Percentiles rank a stretch among this genome's conserved stretches.
Conservation (phyloP, 2,888 invertebrate species). For the Cryptocephalus primarius region DNA sequence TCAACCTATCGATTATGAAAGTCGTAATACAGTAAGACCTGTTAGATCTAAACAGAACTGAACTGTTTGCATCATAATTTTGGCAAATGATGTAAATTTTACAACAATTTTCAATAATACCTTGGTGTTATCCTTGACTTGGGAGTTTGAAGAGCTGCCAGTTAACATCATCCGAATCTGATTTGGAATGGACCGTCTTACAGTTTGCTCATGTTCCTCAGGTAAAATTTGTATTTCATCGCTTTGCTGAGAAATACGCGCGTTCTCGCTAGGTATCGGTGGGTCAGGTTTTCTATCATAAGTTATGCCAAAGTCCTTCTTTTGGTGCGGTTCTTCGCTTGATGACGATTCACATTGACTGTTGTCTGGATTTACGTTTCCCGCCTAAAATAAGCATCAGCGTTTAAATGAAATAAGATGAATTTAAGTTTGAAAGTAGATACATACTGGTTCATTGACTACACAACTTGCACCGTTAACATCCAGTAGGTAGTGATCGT, state of each 20-base stretch:
- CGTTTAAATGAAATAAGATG: not conserved
- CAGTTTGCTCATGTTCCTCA: conserved; percentile 37
- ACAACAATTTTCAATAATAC: too few species aligned
- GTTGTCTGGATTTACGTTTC: conserved; percentile 32
- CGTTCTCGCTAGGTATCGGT: conserved; percentile 75
- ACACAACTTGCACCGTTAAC: conserved; percentile 48
- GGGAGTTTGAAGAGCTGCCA: too few species aligned
- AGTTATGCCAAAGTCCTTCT: conserved; percentile 53
- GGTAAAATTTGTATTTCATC: conserved; percentile 47
- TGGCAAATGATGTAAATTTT: too few species aligned
- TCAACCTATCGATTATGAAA: conserved; percentile 4
- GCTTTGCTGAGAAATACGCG: conserved; percentile 53
- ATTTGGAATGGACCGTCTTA: conserved; percentile 51
- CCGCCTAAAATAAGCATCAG: conserved; percentile 21
- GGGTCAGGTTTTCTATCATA: conserved; percentile 79
- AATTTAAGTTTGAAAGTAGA: not conserved
- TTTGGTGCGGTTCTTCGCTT: conserved; percentile 32
- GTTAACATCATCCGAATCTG: conserved; percentile 51
- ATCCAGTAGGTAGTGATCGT: conserved; percentile 65
- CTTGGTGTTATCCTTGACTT: conserved; percentile 23
- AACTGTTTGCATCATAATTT: too few species aligned
- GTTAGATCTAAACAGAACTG: too few species aligned
- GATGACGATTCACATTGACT: conserved; percentile 36
- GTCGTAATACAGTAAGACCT: conserved; percentile 3
- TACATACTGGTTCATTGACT: conserved; percentile 14